Base-by-base conservation (phyloP, 2,797 vertebrate species). In the Kryptopterus vitreolus region DNA sequence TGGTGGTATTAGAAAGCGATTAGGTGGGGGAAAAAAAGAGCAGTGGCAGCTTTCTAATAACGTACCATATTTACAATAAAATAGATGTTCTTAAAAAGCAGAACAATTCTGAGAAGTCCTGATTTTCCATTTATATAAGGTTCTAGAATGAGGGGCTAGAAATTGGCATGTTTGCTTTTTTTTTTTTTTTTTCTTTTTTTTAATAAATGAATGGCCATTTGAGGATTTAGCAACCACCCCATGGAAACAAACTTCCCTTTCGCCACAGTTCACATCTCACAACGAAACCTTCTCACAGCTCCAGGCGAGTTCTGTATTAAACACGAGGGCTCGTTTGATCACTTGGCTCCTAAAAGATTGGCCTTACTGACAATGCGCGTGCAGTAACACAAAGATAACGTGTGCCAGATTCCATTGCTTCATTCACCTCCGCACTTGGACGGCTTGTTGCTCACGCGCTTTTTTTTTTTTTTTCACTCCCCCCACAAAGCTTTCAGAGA, bases 321-420 rank as follows among this genome's bases (percentile, higher is more conserved):
- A 26, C 24, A 69, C 18, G n/a, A n/a, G 20, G 10, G 3, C 11
- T 61, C 3, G 24, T 59, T 7, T 78, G 8, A 31, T 24, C n/a
- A 61, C 24, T 50, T 50, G 43, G 24, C n/a, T 69, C 46, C 29
- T 55, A 2, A 72, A 55, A n/a, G 52, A 59, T 57, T 38, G 20
- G 20, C 50, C 2, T 5, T 35, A 35, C 38, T 43, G 38, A 11
- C 11, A 3, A 57, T 3, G 2, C 33, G 16, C 2, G 12, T 73
- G 53, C 22, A 73, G 20, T 46, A 72, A 63, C 3, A 57, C 68
- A 72, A 48, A 33, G 9, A 65, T 20, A n/a, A 38, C 35, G 29
- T 58, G 20, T 58, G 52, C 73, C 70, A 81, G 78, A 77, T 84
- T 82, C 76, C 80, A 76, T 71, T 81, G 65, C 76, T 79, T 80